Evolutionary conservation across 2,797 vertebrate genomes (phyloP), one percentile per base, ranked within the genome.

Genomic region (Oophaga sylvatica): DNA sequence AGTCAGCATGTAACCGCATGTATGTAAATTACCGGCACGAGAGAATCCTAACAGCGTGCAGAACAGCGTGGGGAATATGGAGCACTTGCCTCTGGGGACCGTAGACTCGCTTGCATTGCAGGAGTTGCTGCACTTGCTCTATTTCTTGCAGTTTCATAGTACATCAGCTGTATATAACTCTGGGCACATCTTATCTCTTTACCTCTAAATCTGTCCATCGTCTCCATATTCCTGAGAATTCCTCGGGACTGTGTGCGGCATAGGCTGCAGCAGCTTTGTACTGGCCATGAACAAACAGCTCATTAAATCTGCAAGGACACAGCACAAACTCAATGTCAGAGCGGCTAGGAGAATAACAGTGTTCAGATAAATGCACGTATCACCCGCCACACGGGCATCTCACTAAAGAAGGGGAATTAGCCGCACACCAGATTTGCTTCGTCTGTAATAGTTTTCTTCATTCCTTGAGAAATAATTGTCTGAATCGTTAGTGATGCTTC

Each of bases 261-360:
- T 93, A 93, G 26, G 90, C 80, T 85, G 95, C 94, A 6, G 95
- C 96, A 6, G 93, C 94, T 84, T 95, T 93, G 29, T 94, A 96
- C 81, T 94, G 92, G 77, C 92, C 92, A 5, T 89, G 92, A 35
- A 93, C 90, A 78, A 96, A 93, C 83, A 96, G 93, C 81, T 95
- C 90, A 19, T 92, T 90, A 85, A 97, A 96, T 88, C 96, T 97
- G 92, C 20, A 31, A 88, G 48, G 63, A 88, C 83, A 78, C 5
- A 56, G 62, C 56, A 78, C 29, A 67, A 20, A 59, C 15, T 75
- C 15, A 73, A 82, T 65, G n/a, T 62, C 59, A 71, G 80, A 70
- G 79, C 26, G 29, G 73, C 12, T 4, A 17, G 11, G 26, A 85
- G 15, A 57, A 35, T 87, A 70, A 75, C 13, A 11, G 60, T 26